These are phyloP conservation scores for Dendroctonus valens DNA, from an alignment of 1,140 invertebrate species.

Conservation along the genomic window DNA sequence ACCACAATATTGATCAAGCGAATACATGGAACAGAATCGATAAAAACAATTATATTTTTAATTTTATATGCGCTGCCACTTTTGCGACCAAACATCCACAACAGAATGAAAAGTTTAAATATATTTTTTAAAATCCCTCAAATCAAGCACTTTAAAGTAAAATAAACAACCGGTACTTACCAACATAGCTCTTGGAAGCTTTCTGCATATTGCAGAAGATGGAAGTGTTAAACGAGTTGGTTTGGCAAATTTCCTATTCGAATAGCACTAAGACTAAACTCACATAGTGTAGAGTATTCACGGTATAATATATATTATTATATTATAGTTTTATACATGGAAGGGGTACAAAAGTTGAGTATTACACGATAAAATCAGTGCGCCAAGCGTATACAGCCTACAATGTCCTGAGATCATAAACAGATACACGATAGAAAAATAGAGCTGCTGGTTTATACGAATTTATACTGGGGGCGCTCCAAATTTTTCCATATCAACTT, in stretches of 20 bases:
- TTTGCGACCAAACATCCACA: too few relatives aligned
- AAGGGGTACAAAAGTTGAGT: conserved; percentile 20
- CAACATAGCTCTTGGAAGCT: not conserved
- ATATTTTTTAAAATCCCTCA: too few relatives aligned
- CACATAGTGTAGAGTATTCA: not conserved
- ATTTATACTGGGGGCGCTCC: not conserved
- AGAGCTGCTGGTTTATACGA: not conserved
- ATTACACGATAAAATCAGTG: conserved; percentile 11
- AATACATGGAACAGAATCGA: too few relatives aligned
- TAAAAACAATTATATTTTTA: too few relatives aligned
- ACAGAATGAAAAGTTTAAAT: too few relatives aligned
- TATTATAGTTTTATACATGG: conserved; percentile 10
- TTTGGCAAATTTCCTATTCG: not conserved
- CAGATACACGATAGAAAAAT: conserved; percentile 15
- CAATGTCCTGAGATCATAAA: conserved; percentile 29
- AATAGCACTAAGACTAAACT: not conserved
- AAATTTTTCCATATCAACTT: not conserved
- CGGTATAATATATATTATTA: conserved; percentile 6
- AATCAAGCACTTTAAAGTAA: too few relatives aligned
- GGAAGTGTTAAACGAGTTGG: not conserved
- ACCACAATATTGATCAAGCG: too few relatives aligned
- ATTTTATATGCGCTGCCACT: too few relatives aligned
- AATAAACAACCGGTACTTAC: too few relatives aligned
- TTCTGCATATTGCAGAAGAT: not conserved
- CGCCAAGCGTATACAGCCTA: conserved; percentile 30